Evolutionary conservation across 2,888 invertebrate species (phyloP), one percentile per base, ranked within the genome.

Genomic region (Cyclophora punctaria): DNA sequence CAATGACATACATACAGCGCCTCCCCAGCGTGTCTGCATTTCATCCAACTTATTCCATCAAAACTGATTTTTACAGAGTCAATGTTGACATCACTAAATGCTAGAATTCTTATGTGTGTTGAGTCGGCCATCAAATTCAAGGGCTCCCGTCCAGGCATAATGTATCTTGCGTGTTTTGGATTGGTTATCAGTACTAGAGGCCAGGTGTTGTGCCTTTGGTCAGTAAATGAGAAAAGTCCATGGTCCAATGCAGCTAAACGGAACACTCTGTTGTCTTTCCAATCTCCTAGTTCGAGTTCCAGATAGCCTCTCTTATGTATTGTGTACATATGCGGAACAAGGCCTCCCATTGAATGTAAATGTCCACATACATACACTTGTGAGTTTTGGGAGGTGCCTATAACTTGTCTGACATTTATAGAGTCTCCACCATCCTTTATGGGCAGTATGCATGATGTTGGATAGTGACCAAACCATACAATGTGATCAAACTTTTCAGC

Each of bases 221-320:
- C 97, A 51, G 92, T 86, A 83, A 97, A 97, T 37, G 96, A 95
- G 72, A 97, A 93, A 60, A 96, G 83, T 45, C 96, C 97, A 78
- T 97, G 95, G 80, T 98, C 97, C 60, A 97, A 91, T n/a, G 94
- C 96, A 57, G 92, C 91, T 47, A 97, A 75, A 42, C 97, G 91
- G 82, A 90, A 96, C 95, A 94, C 90, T 85, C 97, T 90, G 71
- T 94, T 95, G 67, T 95, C 95, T 80, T 96, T 97, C 97, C 97
- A 98, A 83, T 98, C 98, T 5, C 94, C 96, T 49, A 97, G 83
- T 82, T 98, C 98, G 51, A 97, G 86, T 81, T 98, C 98, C 53
- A 97, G 83, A 71, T 91, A 94, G 3, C 97, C 97, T 55, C 91
- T 91, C 63, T 92, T 92, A 69, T 97, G 97, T 61, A 94, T 86